Conservation (phyloP, 2,797 vertebrate genomes). For the Mastacembelus armatus region DNA sequence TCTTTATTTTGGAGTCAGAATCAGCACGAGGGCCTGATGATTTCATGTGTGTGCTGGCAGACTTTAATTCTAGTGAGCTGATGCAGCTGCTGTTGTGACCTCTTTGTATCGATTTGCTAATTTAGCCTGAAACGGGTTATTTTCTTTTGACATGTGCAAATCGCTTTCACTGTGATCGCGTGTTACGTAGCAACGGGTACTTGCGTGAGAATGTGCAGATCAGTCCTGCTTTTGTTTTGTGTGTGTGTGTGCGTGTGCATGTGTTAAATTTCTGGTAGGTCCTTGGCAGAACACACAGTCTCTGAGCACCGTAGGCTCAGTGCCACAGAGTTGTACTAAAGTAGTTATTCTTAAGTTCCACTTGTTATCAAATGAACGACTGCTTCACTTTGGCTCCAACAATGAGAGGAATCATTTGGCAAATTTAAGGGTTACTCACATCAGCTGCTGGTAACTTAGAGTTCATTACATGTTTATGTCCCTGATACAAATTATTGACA, state of each 20-base stretch:
- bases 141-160: slow-evolving; percentile 51
- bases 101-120: slow-evolving; percentile 43
- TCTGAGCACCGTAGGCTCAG: slow-evolving; percentile 27
- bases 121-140: slow-evolving; percentile 55
- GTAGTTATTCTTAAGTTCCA: slow-evolving; percentile 46
- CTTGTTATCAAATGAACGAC: slow-evolving; percentile 22
- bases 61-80: slow-evolving; percentile 34
- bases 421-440: slow-evolving; percentile 3
- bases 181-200: slow-evolving; percentile 45
- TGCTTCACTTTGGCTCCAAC: slow-evolving; percentile 26
- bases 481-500: neutral
- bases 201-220: slow-evolving; percentile 50
- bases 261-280: slow-evolving; percentile 4
- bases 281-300: slow-evolving; percentile 43
- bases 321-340: slow-evolving; percentile 44
- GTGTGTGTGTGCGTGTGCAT: slow-evolving; percentile 19
- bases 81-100: slow-evolving; percentile 56
- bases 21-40: neutral
- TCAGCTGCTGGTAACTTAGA: neutral
- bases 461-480: neutral
- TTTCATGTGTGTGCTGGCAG: slow-evolving; percentile 29
- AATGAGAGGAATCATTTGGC: slow-evolving; percentile 10
- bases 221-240: slow-evolving; percentile 4
- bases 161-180: slow-evolving; percentile 19
- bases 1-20: slow-evolving; percentile 8